Percentiles rank a stretch among this genome's conserved stretches.
Conservation (phyloP, 2,797 vertebrate species). For the Neosalanx taihuensis region DNA sequence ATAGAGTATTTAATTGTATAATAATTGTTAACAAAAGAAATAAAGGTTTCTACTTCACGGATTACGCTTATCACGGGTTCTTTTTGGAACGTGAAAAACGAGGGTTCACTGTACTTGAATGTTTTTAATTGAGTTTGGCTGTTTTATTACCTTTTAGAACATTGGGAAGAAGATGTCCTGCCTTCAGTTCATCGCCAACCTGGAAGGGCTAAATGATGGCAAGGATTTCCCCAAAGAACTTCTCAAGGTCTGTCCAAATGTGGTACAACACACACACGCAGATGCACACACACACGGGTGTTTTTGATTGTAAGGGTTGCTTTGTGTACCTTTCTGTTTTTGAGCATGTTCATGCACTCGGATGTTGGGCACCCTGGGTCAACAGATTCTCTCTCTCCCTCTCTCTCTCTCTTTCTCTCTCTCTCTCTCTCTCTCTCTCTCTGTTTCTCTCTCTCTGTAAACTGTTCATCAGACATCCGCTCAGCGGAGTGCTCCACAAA, state of each 20-base stretch:
- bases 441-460: slow-evolving; percentile 3
- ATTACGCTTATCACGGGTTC: too few species aligned
- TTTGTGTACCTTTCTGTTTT: background rate
- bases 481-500: background rate
- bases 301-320: background rate
- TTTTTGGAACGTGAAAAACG: too few species aligned
- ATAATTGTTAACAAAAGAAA: too few species aligned
- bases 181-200: slow-evolving; percentile 88
- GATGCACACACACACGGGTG: background rate
- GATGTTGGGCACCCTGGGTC: slow-evolving; percentile 3
- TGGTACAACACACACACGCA: background rate
- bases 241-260: slow-evolving; percentile 81
- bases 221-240: slow-evolving; percentile 92
- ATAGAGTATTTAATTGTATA: too few species aligned
- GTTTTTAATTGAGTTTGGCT: slow-evolving; percentile 6
- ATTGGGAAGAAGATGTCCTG: slow-evolving; percentile 96
- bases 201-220: slow-evolving; percentile 90
- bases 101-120: background rate
- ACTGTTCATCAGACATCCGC: slow-evolving; percentile 1
- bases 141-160: slow-evolving; percentile 72
- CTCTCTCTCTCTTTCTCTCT: slow-evolving; percentile 8
- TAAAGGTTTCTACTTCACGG: too few species aligned
- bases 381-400: slow-evolving; percentile 14
- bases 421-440: slow-evolving; percentile 11
- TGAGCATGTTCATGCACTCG: background rate